These are phyloP conservation scores for Crossocerus cetratus DNA, from an alignment of 2,888 invertebrate species.

Conservation along the genomic window DNA sequence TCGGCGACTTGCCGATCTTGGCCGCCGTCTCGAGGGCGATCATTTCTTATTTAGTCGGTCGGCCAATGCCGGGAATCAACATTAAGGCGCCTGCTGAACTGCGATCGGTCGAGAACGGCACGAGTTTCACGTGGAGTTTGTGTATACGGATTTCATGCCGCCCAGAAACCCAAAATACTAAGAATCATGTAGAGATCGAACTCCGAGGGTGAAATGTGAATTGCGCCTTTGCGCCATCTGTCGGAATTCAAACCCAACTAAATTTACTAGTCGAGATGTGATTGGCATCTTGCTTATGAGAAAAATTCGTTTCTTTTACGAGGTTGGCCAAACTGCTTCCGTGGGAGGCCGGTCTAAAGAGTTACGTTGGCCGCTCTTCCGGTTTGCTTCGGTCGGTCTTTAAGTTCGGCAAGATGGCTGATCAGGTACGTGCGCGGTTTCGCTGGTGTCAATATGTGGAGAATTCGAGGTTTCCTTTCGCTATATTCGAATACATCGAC, in stretches of 20 bases:
- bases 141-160: no score
- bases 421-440: slow-evolving; percentile 82
- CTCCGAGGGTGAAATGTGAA: no score
- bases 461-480: not conserved
- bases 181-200: no score
- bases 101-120: not conserved
- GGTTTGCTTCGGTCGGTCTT: slow-evolving; percentile 70
- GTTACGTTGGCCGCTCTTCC: slow-evolving; percentile 29
- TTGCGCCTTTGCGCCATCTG: no score
- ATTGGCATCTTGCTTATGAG: no score
- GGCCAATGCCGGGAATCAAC: not conserved
- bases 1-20: slow-evolving; percentile 9
- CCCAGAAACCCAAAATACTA: no score
- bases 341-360: not conserved
- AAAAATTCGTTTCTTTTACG: no score
- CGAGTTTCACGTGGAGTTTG: not conserved
- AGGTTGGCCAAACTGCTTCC: slow-evolving; percentile 30
- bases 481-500: not conserved
- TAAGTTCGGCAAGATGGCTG: slow-evolving; percentile 86
- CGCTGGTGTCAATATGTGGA: slow-evolving; percentile 8
- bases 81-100: not conserved
- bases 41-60: slow-evolving; percentile 21
- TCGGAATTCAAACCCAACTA: no score
- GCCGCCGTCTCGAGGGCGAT: slow-evolving; percentile 14
- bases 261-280: no score